Conservation (phyloP, 2,113 vertebrate genomes). For the Scortum barcoo region DNA sequence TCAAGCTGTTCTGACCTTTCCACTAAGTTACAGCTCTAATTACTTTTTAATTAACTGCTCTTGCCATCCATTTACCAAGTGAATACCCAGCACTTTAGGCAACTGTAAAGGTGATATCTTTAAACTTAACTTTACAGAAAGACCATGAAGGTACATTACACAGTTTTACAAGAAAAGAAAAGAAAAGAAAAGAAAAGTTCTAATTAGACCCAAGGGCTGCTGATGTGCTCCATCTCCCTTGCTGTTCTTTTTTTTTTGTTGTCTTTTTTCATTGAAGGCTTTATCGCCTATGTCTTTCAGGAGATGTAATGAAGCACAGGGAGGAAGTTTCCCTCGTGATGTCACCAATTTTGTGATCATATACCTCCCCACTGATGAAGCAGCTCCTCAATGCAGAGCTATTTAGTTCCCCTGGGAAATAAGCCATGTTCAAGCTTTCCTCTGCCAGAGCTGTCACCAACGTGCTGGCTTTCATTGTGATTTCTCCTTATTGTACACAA, state of each 20-base stretch:
- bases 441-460: conserved; percentile 68
- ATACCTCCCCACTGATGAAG: conserved; percentile 62
- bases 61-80: conserved; percentile 41
- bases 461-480: conserved; percentile 63
- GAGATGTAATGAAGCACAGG: conserved; percentile 72
- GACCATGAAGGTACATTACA: conserved; percentile 35
- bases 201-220: conserved; percentile 43
- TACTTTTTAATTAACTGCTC: conserved; percentile 64
- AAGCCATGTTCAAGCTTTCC: conserved; percentile 71
- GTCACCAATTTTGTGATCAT: conserved; percentile 62
- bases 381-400: conserved; percentile 54
- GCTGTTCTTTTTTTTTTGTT: conserved; percentile 38
- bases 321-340: conserved; percentile 66
- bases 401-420: conserved; percentile 81
- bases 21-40: conserved; percentile 59
- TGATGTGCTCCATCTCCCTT: conserved; percentile 31
- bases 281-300: conserved; percentile 57
- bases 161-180: conserved; percentile 30
- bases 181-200: conserved; percentile 46
- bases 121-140: conserved; percentile 50
- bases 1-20: conserved; percentile 56
- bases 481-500: conserved; percentile 77
- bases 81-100: conserved; percentile 34
- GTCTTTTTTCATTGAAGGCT: conserved; percentile 26
- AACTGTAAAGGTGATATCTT: conserved; percentile 37